These are phyloP conservation scores for Trissoscelio sp. DNA, from an alignment of 2,888 invertebrate species.

Conservation along the genomic window DNA sequence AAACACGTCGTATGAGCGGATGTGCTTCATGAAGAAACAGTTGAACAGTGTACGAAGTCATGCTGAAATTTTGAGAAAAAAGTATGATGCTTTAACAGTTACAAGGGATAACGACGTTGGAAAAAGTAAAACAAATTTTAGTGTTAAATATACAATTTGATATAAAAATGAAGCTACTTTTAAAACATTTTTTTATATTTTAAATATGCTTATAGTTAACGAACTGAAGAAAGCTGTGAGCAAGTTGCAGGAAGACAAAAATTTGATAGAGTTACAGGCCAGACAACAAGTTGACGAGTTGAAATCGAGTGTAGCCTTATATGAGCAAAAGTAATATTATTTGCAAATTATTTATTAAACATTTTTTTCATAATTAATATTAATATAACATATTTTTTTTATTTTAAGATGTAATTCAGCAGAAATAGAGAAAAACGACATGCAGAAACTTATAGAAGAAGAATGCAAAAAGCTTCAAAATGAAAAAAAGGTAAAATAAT, in stretches of 20 bases:
- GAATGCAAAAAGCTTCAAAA: neutral
- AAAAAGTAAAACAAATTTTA: constrained; percentile 5
- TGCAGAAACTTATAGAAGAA: neutral
- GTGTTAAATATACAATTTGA: neutral
- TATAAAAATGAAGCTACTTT: neutral
- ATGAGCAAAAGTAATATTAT: constrained; percentile 12
- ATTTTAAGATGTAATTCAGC: neutral
- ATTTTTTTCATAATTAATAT: neutral
- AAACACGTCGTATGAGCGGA: neutral
- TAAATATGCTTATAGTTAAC: neutral
- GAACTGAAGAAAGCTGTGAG: neutral
- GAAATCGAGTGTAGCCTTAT: neutral
- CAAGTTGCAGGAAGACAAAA: neutral
- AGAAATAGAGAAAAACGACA: neutral
- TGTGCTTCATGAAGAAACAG: constrained; percentile 3
- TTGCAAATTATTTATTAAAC: neutral
- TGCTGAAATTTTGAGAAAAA: neutral
- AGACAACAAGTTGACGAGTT: neutral
- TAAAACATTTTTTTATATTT: neutral
- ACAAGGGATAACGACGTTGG: neutral
- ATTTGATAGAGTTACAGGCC: neutral
- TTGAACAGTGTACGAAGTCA: neutral
- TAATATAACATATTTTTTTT: neutral
- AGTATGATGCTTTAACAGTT: constrained; percentile 3
- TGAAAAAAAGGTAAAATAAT: constrained; percentile 2